phyloP scores from a whole-genome alignment of 2,113 vertebrate genomes.

The Alosa alosa region DNA sequence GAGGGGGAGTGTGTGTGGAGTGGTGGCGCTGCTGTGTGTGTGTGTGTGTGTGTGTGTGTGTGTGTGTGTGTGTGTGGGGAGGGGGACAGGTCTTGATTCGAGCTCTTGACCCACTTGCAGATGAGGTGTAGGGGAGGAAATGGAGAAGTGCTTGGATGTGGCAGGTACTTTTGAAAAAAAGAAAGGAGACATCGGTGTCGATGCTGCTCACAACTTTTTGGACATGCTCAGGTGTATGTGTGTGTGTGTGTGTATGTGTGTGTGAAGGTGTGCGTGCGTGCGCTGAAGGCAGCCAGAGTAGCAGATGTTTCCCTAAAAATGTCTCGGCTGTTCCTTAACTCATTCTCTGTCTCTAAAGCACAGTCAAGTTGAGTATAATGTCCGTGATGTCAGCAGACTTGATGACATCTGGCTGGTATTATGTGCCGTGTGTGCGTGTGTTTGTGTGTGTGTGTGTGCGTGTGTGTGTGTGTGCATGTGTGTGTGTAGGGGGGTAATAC shows the following conservation, averaged over 20 bases:
- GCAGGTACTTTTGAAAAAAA: not conserved
- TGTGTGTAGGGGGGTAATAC: too few species aligned
- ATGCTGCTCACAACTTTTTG: not conserved
- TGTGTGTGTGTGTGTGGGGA: constrained; percentile 4
- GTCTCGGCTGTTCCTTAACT: not conserved
- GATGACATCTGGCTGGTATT: constrained; percentile 5
- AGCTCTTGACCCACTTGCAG: constrained; percentile 74
- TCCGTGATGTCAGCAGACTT: not conserved
- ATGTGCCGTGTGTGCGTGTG: constrained; percentile 4
- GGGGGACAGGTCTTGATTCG: constrained; percentile 51
- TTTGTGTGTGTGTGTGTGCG: constrained; percentile 36
- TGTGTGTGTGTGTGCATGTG: constrained; percentile 39
- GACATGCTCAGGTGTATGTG: not conserved
- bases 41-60: too few species aligned
- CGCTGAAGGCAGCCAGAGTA: not conserved
- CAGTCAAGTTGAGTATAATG: not conserved
- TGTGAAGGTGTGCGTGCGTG: not conserved
- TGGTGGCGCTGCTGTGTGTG: too few species aligned
- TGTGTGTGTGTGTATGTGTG: not conserved
- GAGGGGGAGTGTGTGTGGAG: constrained; percentile 13
- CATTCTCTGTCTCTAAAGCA: not conserved
- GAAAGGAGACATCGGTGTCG: not conserved
- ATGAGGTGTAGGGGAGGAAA: constrained; percentile 62
- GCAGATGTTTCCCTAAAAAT: constrained; percentile 12
- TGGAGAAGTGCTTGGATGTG: constrained; percentile 52